Evolutionary conservation across 2,113 vertebrate species (phyloP).

Genomic region (Solea solea): DNA sequence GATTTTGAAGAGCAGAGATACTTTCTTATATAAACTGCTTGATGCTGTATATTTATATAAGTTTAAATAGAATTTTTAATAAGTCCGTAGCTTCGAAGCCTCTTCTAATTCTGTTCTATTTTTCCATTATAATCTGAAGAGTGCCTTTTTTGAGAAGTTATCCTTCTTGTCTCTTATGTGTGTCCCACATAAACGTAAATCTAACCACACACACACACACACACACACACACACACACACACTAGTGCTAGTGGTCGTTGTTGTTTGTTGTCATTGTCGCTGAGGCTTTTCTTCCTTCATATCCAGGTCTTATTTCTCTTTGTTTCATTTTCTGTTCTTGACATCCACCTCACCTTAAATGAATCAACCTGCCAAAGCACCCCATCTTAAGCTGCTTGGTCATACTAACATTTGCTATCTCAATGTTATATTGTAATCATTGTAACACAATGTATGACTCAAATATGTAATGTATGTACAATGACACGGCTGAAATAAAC

Average conservation of each 20-base stretch:
- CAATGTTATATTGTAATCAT: no score
- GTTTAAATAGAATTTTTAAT: constrained; percentile 1
- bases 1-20: constrained; percentile 32
- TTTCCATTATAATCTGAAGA: constrained; percentile 16
- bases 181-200: not conserved
- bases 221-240: no score
- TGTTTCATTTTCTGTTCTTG: not conserved
- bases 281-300: no score
- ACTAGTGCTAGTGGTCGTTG: no score
- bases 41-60: constrained; percentile 3
- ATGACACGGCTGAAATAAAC: no score
- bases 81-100: not conserved
- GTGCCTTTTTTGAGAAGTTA: constrained; percentile 54
- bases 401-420: not conserved
- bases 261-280: not conserved
- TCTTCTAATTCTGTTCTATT: not conserved
- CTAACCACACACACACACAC: no score
- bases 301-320: not conserved
- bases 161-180: constrained; percentile 2
- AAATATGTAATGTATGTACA: no score
- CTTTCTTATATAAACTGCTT: constrained; percentile 27
- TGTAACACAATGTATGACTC: no score
- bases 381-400: no score
- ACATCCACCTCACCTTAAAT: not conserved
- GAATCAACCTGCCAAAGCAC: not conserved